These are phyloP conservation scores for Pocillopora damicornis DNA, from an alignment of 64 coral and sea anemone genomes.

Conservation along the genomic window DNA sequence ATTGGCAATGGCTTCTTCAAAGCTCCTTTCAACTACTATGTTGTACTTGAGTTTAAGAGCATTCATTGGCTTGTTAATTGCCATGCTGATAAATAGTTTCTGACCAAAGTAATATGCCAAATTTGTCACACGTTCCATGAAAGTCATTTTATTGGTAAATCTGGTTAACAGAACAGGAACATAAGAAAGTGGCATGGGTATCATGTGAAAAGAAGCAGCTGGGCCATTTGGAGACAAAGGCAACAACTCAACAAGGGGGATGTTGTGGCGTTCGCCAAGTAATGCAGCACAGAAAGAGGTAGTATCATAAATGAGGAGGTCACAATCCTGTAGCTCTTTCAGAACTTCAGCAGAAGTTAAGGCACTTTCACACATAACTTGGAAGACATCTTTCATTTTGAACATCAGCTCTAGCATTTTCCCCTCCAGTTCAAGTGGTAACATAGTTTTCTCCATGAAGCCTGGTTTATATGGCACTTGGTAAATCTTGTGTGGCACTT, in stretches of 20 bases:
- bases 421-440: not conserved
- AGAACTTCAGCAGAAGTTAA: constrained; percentile 15
- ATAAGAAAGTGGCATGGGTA: constrained; percentile 32
- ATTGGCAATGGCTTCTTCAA: not conserved
- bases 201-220: not conserved
- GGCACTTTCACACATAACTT: constrained; percentile 1
- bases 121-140: constrained; percentile 53
- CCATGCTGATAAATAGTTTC: not conserved
- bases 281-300: constrained; percentile 1
- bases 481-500: not conserved
- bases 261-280: too few species aligned
- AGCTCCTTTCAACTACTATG: constrained; percentile 27
- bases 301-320: constrained; percentile 42
- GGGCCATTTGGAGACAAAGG: constrained; percentile 21
- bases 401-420: not conserved
- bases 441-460: not conserved
- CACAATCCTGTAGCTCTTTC: constrained; percentile 25
- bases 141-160: constrained; percentile 45
- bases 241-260: constrained; percentile 6
- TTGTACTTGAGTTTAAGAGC: constrained; percentile 36
- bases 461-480: constrained; percentile 1
- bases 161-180: not conserved
- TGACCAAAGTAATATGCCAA: not conserved
- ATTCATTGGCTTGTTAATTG: not conserved
- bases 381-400: constrained; percentile 6